Base-by-base conservation (phyloP, 2,888 invertebrate species). In the Ethmia dodecea region DNA sequence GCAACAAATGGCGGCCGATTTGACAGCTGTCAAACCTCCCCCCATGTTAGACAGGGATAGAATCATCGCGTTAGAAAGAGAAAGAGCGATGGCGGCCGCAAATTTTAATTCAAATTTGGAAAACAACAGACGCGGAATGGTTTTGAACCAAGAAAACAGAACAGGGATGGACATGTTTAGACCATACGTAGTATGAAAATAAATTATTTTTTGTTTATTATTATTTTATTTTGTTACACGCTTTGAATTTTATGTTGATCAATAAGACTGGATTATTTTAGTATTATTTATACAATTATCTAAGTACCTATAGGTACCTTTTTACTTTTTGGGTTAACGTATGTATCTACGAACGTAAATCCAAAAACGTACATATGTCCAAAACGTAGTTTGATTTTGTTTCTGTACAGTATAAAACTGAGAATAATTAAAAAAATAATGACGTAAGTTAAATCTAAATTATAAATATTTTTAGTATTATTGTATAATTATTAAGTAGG, bases 161-260 rank as follows among this genome's bases (percentile, higher is more conserved):
- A 68, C 78, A 1, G 60, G 57, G 3, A 65, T 78, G 45, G 86
- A 86, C 42, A 86, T 86, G 87, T 87, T 87, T 52, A 81, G 87
- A 68, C 87, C 87, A 13, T 87, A 87, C 43, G 87, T 87, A 22
- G 86, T 84, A 86, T 86, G 86, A 86, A 60, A 84, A 31, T 80
- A 67, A 62, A 47, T 38, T 31, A 36, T 55, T 73, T 75, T 77
- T 61, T 58, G 49, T 69, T 73, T 61, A 43, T 55, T 55, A 51
- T 43, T 43, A 33, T 13, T 28, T 46, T 40, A 38, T 35, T 34
- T 22, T 22, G 22, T n/a, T n/a, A n/a, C n/a, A n/a, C n/a, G n/a
- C n/a, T n/a, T n/a, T n/a, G n/a, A n/a, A n/a, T n/a, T n/a, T n/a
- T n/a, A n/a, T n/a, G n/a, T n/a, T n/a, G n/a, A n/a, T n/a, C n/a